Percentiles rank a stretch among this genome's conserved stretches.
Conservation (phyloP, 2,888 invertebrate genomes). For the Steromphala cineraria region DNA sequence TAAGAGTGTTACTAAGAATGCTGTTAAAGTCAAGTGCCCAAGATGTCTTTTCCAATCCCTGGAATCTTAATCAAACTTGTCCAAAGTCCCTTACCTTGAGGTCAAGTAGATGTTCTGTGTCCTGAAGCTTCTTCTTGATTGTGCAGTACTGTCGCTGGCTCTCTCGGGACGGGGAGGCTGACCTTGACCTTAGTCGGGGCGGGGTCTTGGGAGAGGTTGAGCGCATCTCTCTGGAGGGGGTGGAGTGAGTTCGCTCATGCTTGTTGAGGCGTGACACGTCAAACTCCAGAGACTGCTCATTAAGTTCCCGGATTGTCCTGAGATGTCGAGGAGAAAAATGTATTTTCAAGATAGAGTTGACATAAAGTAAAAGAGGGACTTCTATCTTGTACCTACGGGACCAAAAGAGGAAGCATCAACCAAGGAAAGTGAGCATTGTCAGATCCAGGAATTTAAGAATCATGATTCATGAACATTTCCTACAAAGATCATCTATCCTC, state of each 20-base stretch:
- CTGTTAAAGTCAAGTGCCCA: too few relatives aligned
- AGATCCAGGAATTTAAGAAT: background rate
- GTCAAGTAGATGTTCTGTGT: conserved; percentile 56
- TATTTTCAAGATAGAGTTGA: too few relatives aligned
- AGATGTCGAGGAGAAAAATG: too few relatives aligned
- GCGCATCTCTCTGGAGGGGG: conserved; percentile 48
- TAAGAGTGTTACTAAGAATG: too few relatives aligned
- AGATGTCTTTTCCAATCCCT: too few relatives aligned
- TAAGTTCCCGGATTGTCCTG: conserved; percentile 32
- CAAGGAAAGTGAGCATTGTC: too few relatives aligned
- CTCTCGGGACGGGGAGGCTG: conserved; percentile 49
- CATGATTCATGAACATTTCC: too few relatives aligned
- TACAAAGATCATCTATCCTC: background rate
- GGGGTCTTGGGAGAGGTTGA: conserved; percentile 35
- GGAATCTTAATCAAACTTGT: conserved; percentile 25
- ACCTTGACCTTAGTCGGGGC: conserved; percentile 44
- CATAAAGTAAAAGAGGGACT: too few relatives aligned
- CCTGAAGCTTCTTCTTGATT: conserved; percentile 55
- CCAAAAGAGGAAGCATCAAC: too few relatives aligned
- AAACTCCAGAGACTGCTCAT: conserved; percentile 57
- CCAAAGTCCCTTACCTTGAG: conserved; percentile 57
- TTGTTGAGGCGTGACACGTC: conserved; percentile 55
- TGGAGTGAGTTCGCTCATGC: conserved; percentile 61
- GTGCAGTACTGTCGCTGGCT: conserved; percentile 42
- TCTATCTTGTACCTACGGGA: too few relatives aligned